phyloP scores from a whole-genome alignment of 2,888 invertebrate genomes.

The Philaethria dido region DNA sequence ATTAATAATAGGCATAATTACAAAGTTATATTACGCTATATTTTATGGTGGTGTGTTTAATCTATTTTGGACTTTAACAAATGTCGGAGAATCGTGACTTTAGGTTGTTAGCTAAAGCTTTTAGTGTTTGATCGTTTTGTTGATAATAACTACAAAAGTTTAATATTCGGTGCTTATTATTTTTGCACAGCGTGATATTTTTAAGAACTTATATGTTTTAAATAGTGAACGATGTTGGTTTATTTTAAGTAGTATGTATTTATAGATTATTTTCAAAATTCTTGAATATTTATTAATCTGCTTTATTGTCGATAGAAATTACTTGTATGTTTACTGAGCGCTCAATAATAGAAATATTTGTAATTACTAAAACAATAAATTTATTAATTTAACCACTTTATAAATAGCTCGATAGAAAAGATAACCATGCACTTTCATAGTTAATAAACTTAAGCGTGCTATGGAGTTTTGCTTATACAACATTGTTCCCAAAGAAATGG shows the following conservation, averaged over 20 bases:
- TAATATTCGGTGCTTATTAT: constrained; percentile 31
- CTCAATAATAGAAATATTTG: no score
- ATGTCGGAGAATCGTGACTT: constrained; percentile 43
- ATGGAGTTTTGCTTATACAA: constrained; percentile 13
- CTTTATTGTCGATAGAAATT: no score
- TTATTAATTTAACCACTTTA: background rate
- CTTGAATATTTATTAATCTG: no score
- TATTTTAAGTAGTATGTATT: background rate
- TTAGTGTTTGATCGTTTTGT: constrained; percentile 36
- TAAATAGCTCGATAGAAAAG: background rate
- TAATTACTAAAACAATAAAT: no score
- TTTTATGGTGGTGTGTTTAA: constrained; percentile 40
- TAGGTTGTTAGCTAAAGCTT: constrained; percentile 38
- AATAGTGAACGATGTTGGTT: background rate
- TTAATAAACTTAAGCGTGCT: constrained; percentile 1
- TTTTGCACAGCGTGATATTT: constrained; percentile 27
- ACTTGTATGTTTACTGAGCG: no score
- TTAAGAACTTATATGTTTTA: constrained; percentile 14
- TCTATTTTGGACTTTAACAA: constrained; percentile 42
- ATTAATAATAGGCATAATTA: constrained; percentile 39
- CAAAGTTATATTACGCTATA: constrained; percentile 34
- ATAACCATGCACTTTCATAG: constrained; percentile 1
- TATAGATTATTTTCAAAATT: background rate
- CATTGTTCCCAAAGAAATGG: constrained; percentile 14
- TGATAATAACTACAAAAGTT: constrained; percentile 33